These are phyloP conservation scores for Adela reaumurella DNA, from an alignment of 2,888 invertebrate species.

Conservation along the genomic window DNA sequence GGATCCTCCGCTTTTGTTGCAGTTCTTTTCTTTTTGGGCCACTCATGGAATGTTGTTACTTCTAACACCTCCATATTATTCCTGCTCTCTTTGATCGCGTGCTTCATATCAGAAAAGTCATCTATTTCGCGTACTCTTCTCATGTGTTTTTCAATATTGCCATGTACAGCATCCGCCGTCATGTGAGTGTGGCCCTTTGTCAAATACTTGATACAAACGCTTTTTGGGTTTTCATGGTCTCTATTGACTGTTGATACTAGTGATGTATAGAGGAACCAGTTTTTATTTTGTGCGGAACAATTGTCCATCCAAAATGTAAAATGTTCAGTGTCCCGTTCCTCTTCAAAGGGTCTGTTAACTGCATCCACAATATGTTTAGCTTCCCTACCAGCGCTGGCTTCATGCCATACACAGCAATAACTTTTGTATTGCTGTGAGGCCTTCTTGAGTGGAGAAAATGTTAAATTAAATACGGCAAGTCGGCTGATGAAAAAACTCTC, in stretches of 20 bases:
- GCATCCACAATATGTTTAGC: not conserved
- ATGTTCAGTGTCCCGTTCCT: not conserved
- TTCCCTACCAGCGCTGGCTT: not conserved
- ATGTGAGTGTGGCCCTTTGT: conserved; percentile 2
- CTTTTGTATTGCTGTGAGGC: not conserved
- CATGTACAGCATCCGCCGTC: conserved; percentile 2
- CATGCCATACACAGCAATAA: not conserved
- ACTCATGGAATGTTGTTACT: too few relatives aligned
- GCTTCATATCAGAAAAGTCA: too few relatives aligned
- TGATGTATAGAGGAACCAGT: too few relatives aligned
- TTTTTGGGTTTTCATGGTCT: too few relatives aligned
- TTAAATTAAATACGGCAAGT: conserved; percentile 10
- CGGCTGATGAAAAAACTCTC: conserved; percentile 10
- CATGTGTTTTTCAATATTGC: conserved; percentile 1
- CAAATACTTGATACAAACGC: not conserved
- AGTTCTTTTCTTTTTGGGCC: too few relatives aligned
- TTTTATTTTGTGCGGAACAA: too few relatives aligned
- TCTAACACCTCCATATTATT: too few relatives aligned
- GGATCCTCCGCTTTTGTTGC: too few relatives aligned
- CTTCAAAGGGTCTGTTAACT: conserved; percentile 3
- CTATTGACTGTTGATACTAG: too few relatives aligned
- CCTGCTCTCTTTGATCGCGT: too few relatives aligned
- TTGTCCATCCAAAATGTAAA: not conserved
- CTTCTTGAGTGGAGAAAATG: conserved; percentile 1
- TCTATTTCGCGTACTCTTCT: too few relatives aligned